Conservation (phyloP, 2,888 invertebrate genomes). For the Epirrhoe alternata region DNA sequence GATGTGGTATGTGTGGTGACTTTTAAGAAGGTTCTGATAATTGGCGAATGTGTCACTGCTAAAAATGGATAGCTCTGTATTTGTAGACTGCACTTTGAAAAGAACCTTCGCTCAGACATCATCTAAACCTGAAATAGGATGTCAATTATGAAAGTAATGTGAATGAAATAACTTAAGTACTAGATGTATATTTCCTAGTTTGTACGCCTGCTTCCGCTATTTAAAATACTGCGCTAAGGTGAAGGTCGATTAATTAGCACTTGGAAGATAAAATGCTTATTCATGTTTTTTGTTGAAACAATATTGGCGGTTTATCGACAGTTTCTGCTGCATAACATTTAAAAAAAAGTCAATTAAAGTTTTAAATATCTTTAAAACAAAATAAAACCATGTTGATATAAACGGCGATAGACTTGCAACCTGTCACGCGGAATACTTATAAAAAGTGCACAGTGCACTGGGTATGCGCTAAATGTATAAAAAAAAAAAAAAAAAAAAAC, state of each 20-base stretch:
- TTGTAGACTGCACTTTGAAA: not conserved
- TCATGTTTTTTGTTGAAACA: not conserved
- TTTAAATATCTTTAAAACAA: slow-evolving; percentile 4
- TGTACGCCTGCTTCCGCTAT: not conserved
- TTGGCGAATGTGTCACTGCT: too few species aligned
- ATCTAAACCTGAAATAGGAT: not conserved
- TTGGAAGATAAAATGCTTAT: not conserved
- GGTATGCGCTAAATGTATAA: too few species aligned
- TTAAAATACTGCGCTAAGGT: not conserved
- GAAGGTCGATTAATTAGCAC: not conserved
- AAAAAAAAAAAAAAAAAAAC: too few species aligned
- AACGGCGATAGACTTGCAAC: too few species aligned
- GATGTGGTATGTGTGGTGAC: too few species aligned
- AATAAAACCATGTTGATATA: too few species aligned
- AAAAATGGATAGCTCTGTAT: too few species aligned
- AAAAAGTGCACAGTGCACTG: too few species aligned
- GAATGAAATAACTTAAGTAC: not conserved
- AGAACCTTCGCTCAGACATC: not conserved
- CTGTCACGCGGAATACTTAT: too few species aligned
- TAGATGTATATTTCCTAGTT: not conserved
- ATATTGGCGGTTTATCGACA: not conserved
- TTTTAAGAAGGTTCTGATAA: too few species aligned
- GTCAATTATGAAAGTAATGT: not conserved
- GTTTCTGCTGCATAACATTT: not conserved
- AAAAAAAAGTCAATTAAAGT: not conserved